A percentile compares a stretch with the other conserved stretches of the same genome.
These are phyloP conservation scores for Periplaneta americana DNA, from an alignment of 1,140 invertebrate genomes.

Conservation along the genomic window DNA sequence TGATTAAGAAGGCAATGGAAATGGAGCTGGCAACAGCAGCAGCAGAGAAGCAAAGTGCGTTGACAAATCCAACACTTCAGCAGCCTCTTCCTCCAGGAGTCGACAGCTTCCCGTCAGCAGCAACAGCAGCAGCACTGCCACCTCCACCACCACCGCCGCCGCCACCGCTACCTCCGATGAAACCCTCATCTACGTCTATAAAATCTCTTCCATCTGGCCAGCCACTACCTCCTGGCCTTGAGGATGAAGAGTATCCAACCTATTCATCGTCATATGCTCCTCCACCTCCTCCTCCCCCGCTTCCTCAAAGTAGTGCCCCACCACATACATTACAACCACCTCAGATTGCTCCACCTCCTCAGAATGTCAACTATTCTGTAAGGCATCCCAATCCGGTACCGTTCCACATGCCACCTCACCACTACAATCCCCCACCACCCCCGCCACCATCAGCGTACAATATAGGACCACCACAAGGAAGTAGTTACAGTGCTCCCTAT, in stretches of 20 bases:
- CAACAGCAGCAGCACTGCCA: not conserved
- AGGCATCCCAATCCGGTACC: not conserved
- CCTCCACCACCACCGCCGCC: no score
- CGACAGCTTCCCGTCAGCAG: not conserved
- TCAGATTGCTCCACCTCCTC: not conserved
- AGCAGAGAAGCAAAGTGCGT: conserved; percentile 12
- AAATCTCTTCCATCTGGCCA: conserved; percentile 2
- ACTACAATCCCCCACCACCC: not conserved
- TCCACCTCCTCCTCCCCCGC: not conserved
- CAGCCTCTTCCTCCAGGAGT: conserved; percentile 4
- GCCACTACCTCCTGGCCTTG: conserved; percentile 14
- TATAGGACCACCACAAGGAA: not conserved
- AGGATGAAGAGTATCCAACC: conserved; percentile 6
- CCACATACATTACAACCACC: not conserved
- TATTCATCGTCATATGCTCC: not conserved
- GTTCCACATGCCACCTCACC: not conserved
- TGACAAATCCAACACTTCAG: not conserved
- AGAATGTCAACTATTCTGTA: not conserved
- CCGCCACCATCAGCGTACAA: not conserved
- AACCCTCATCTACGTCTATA: not conserved
- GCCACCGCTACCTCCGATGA: no score
- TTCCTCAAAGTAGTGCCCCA: not conserved
- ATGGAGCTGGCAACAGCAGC: conserved; percentile 40
- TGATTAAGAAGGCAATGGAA: conserved; percentile 50
- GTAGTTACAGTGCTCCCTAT: not conserved